Percentiles rank a stretch among this genome's conserved stretches.
Conservation (phyloP, 2,888 invertebrate species). For the Hymenopus coronatus region DNA sequence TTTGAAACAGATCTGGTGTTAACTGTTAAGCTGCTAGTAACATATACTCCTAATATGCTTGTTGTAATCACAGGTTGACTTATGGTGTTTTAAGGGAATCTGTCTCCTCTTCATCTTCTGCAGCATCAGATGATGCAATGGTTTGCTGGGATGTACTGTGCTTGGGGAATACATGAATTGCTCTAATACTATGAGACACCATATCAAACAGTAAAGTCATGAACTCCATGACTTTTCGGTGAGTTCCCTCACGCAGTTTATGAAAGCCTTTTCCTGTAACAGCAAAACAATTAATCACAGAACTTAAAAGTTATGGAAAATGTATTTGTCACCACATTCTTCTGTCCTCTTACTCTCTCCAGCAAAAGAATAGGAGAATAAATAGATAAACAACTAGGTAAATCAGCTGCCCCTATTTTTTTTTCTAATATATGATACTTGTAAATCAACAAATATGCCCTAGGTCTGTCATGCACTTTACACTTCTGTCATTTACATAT, state of each 20-base stretch:
- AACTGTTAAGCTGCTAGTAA: neutral
- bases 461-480: no score
- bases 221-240: slow-evolving; percentile 53
- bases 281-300: neutral
- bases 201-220: slow-evolving; percentile 40
- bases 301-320: no score
- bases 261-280: slow-evolving; percentile 47
- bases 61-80: neutral
- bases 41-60: neutral
- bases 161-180: neutral
- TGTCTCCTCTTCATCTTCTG: neutral
- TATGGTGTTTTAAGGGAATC: neutral
- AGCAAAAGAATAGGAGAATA: no score
- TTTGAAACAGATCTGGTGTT: neutral
- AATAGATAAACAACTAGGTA: no score
- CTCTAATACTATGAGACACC: neutral
- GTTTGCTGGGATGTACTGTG: neutral
- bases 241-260: slow-evolving; percentile 57
- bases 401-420: no score
- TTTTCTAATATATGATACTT: no score
- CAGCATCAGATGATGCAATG: neutral
- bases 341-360: no score
- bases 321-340: no score
- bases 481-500: no score
- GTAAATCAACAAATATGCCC: no score